Evolutionary conservation across 2,888 invertebrate species (phyloP), one percentile per base, ranked within the genome.

Genomic region (Drosophila sordidapex): DNA sequence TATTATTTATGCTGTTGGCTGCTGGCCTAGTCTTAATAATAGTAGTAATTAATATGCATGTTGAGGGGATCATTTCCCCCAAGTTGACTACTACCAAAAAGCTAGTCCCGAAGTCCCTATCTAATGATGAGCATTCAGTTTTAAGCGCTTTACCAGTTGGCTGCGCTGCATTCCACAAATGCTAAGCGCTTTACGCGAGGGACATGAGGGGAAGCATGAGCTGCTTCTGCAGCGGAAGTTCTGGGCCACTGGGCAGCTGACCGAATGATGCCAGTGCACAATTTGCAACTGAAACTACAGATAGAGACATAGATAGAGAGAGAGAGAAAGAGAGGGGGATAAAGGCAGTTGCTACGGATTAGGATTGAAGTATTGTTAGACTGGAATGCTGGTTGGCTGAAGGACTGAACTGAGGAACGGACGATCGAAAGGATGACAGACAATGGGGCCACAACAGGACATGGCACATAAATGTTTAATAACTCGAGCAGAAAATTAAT

Each of bases 401-500:
- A 27, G 25, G 36, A 38, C 27, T n/a, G 52, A 63, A 35, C 62
- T 11, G 25, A 25, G 36, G n/a, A 38, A 21, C 59, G 11, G 18
- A 31, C 11, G n/a, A 29, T 51, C 18, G 33, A 25, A 33, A 38
- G 46, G 35, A 43, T 29, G 72, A 61, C 48, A 60, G 63, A 61
- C 59, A 67, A 71, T 68, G 53, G 31, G 46, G 49, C 57, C 58
- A 21, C 7, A 25, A 46, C 56, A 48, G 38, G 27, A 69, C 48
- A 56, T 38, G 57, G 29, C 31, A 60, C 67, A 74, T 76, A 82
- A 76, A 81, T 81, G 75, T 79, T 88, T 78, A 78, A 80, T 79
- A 82, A 60, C 76, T 83, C 74, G 69, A 70, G 82, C 71, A 83
- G 84, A 90, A 88, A 80, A 87, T 87, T 86, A 78, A 82, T 78